A percentile compares a stretch with the other conserved stretches of the same genome.
phyloP scores from a whole-genome alignment of 2,888 invertebrate species.

The Heliconius cydno region DNA sequence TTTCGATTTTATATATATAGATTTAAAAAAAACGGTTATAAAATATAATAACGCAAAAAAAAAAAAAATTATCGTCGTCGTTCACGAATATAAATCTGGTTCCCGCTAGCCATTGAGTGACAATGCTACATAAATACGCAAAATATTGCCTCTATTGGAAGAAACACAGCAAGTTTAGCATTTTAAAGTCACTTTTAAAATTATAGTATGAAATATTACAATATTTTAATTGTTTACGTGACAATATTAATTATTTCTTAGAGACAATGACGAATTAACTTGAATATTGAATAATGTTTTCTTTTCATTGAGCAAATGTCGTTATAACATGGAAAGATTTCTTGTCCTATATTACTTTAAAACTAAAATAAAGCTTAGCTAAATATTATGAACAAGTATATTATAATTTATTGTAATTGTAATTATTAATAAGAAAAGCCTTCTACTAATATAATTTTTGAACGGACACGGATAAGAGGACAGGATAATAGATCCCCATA shows the following conservation, averaged over 20 bases:
- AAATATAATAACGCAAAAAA: not conserved
- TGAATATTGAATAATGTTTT: constrained; percentile 1
- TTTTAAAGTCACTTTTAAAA: too few relatives aligned
- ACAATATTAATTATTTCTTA: too few relatives aligned
- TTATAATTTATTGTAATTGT: too few relatives aligned
- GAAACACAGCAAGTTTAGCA: too few relatives aligned
- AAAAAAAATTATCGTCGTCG: not conserved
- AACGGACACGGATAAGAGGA: too few relatives aligned
- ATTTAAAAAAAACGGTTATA: not conserved
- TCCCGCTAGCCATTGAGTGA: not conserved
- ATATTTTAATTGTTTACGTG: not conserved
- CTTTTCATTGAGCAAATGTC: not conserved
- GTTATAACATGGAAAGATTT: not conserved
- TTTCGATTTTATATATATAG: too few relatives aligned
- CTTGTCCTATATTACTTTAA: too few relatives aligned
- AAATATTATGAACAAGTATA: not conserved
- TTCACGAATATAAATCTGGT: not conserved
- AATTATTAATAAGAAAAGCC: not conserved
- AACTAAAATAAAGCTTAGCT: not conserved
- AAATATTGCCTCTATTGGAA: not conserved
- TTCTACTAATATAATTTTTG: not conserved
- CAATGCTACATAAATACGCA: not conserved
- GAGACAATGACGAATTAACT: not conserved
- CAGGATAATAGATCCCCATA: not conserved
- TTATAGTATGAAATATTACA: not conserved